Percentiles rank a stretch among this genome's conserved stretches.
These are phyloP conservation scores for Dinocampus coccinellae DNA, from an alignment of 2,888 invertebrate species.

Conservation along the genomic window DNA sequence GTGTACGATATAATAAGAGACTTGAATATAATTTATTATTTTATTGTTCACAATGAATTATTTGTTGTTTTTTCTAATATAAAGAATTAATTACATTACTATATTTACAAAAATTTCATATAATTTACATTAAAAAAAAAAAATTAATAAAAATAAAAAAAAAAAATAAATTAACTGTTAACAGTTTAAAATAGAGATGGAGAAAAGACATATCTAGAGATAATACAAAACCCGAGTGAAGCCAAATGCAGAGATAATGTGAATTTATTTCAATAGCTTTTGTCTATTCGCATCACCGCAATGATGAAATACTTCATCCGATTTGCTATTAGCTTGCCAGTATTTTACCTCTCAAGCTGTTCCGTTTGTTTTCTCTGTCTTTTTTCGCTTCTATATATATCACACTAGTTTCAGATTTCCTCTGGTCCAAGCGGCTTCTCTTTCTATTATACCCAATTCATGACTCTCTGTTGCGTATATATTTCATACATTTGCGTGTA, in stretches of 20 bases:
- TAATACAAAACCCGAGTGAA: background rate
- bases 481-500: conserved; percentile 30
- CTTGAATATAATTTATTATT: too few relatives aligned
- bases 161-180: too few relatives aligned
- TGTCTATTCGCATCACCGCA: conserved; percentile 14
- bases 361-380: background rate
- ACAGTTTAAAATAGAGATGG: too few relatives aligned
- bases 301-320: conserved; percentile 30
- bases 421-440: conserved; percentile 21
- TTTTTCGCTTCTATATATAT: too few relatives aligned
- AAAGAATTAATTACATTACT: too few relatives aligned
- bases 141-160: too few relatives aligned
- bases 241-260: background rate
- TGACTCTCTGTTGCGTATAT: conserved; percentile 31
- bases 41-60: too few relatives aligned
- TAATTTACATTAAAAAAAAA: too few relatives aligned
- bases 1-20: too few relatives aligned
- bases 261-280: conserved; percentile 22
- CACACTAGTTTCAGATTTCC: background rate
- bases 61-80: too few relatives aligned
- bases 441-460: conserved; percentile 37
- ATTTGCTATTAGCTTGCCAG: conserved; percentile 29
- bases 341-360: conserved; percentile 18
- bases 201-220: too few relatives aligned
- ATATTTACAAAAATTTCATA: too few relatives aligned